Percentiles rank a stretch among this genome's conserved stretches.
Evolutionary conservation across 2,888 invertebrate genomes (phyloP).

Genomic region (Ryuthela nishihirai): DNA sequence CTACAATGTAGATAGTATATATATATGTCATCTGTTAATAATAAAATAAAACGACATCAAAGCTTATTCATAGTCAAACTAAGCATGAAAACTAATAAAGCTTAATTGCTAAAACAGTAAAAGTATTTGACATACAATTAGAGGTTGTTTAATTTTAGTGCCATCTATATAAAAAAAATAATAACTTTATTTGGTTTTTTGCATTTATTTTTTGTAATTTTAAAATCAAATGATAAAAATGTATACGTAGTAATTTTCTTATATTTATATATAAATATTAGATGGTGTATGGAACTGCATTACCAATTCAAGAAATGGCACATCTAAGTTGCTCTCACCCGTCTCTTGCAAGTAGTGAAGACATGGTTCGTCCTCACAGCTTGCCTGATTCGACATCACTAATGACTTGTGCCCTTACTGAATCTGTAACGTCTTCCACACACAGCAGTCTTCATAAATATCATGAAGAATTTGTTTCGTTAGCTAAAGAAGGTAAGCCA

Average conservation of each 20-base stretch:
- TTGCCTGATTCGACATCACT: constrained; percentile 43
- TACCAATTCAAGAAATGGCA: constrained; percentile 34
- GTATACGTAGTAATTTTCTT: too few species aligned
- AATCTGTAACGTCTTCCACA: constrained; percentile 23
- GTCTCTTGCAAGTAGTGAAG: constrained; percentile 46
- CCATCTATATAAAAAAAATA: neutral
- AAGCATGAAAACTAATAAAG: too few species aligned
- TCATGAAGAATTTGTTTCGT: constrained; percentile 60
- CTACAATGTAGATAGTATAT: too few species aligned
- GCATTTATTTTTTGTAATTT: too few species aligned
- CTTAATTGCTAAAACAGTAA: too few species aligned
- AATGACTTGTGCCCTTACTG: constrained; percentile 39
- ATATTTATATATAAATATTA: neutral
- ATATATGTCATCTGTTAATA: too few species aligned
- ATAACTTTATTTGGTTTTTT: constrained; percentile 2
- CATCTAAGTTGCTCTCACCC: constrained; percentile 51
- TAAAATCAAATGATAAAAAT: too few species aligned
- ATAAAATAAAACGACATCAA: too few species aligned
- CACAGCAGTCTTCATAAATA: constrained; percentile 23
- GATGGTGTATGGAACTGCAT: too few species aligned
- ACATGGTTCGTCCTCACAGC: constrained; percentile 43
- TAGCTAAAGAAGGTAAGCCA: constrained; percentile 63
- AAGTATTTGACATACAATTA: too few species aligned
- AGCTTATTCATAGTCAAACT: too few species aligned
- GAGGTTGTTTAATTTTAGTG: neutral